Evolutionary conservation across 2,888 invertebrate species (phyloP), one percentile per base, ranked within the genome.

Genomic region (Cyclophora albipunctata): DNA sequence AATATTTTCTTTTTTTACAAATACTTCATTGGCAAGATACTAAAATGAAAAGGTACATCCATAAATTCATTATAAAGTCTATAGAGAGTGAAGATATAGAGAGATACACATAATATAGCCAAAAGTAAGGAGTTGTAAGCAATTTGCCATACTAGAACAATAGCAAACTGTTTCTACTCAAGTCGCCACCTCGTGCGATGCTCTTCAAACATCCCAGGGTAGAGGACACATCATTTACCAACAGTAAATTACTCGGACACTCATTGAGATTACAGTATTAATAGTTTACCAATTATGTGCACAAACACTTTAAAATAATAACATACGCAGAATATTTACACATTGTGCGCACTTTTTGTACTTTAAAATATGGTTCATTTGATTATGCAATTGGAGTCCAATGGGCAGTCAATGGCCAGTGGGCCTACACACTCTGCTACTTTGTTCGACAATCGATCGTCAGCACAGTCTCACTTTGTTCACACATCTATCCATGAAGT

Each of bases 401-500:
- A 86, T 83, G 71, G 64, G 72, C 74, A 75, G 74, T 79, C 76
- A 63, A 66, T 67, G 64, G 67, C 73, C 74, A 75, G 84, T 82
- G 84, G 43, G 64, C 73, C 74, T 77, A 84, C 84, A 86, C 86
- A 84, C 84, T 76, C 81, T 81, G 79, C 76, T 63, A 71, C 20
- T 20, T 20, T 20, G 20, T 20, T 62, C 59, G 60, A 53, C 54
- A 64, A 67, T 66, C 66, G 62, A 68, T 64, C 63, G 92, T 94
- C 76, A 94, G 90, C 86, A 86, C 71, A 93, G 93, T 89, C 93
- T 92, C 81, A 94, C 93, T 91, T 94, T 94, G 85, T 93, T 94
- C 66, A 94, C 93, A 83, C 94, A 94, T 78, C 93, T 90, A 90
- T 95, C 95, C 92, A 96, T 94, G 78, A 96, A 95, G 81, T 95